Evolutionary conservation across 2,888 invertebrate species (phyloP), one percentile per base, ranked within the genome.

Genomic region (Lasioglossum calceatum): DNA sequence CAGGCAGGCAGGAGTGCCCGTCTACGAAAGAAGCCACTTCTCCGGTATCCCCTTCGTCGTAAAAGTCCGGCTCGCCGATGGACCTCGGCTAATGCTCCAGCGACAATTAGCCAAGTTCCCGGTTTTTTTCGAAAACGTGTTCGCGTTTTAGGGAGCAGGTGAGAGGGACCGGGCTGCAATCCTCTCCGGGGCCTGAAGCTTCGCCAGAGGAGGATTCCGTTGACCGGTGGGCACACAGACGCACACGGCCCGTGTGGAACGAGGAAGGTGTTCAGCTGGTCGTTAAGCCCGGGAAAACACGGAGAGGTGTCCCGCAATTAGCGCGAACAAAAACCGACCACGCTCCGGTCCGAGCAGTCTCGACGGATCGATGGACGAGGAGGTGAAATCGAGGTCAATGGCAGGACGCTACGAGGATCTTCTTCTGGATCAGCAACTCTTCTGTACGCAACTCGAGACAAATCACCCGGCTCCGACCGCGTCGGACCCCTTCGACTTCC

Each of bases 301-400:
- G 85, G 72, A 64, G 84, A 91, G 90, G 91, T 91, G 91, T 89
- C 86, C 78, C 79, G 90, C 89, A 91, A 91, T 91, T 91, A 91
- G 86, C 80, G 72, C 36, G 76, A 77, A 87, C 89, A 91, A 91
- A 91, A 91, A 91, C 79, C 61, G 50, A 81, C 81, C 67, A 47
- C 74, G 74, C 78, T 86, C 80, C 78, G 61, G 81, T 47, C 74
- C 16, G 84, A 23, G 32, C 73, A 36, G 58, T 70, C 76, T 58
- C 67, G 54, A 44, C 36, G 78, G 27, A 82, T 80, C 84, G 84
- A 80, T 74, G 76, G 81, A 16, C 16, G 71, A 44, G 23, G 47
- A 72, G 32, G 54, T 50, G 42, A 85, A 83, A 82, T 82, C 27
- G 42, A 77, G 85, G 77, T 87, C 86, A 81, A 73, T 54, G 81